Percentiles rank a stretch among this genome's conserved stretches.
These are phyloP conservation scores for Cololabis saira DNA, from an alignment of 2,113 vertebrate genomes.

Conservation along the genomic window DNA sequence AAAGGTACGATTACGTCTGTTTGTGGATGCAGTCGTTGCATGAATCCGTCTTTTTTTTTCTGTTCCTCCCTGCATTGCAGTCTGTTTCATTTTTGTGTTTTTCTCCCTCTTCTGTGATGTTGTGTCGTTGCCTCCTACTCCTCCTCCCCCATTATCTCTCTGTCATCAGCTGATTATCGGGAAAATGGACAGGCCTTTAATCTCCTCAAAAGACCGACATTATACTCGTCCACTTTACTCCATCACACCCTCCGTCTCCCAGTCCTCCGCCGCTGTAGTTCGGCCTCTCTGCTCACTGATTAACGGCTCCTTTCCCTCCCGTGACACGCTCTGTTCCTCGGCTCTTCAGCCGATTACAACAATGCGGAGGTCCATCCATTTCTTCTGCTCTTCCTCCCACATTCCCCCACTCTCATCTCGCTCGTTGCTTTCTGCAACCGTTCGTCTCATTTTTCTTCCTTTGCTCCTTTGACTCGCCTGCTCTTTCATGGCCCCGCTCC, in stretches of 20 bases:
- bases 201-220: conserved; percentile 47
- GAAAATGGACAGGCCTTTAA: conserved; percentile 43
- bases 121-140: no score
- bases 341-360: conserved; percentile 63
- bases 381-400: conserved; percentile 27
- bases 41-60: neutral
- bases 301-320: conserved; percentile 48
- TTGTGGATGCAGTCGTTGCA: neutral
- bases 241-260: conserved; percentile 7
- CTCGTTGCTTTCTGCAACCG: neutral
- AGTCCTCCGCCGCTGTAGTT: conserved; percentile 10
- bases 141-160: conserved; percentile 2
- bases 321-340: conserved; percentile 56
- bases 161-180: conserved; percentile 33
- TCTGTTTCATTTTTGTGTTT: neutral
- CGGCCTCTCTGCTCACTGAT: conserved; percentile 46
- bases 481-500: neutral
- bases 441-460: conserved; percentile 12
- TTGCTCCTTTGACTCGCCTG: neutral
- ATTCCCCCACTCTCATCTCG: conserved; percentile 1
- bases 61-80: neutral
- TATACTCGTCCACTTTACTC: conserved; percentile 38
- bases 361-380: conserved; percentile 55
- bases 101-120: conserved; percentile 10
- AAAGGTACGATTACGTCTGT: neutral